Percentiles rank a stretch among this genome's conserved stretches.
These are phyloP conservation scores for Promerops cafer DNA, from an alignment of 2,113 vertebrate genomes.

Conservation along the genomic window DNA sequence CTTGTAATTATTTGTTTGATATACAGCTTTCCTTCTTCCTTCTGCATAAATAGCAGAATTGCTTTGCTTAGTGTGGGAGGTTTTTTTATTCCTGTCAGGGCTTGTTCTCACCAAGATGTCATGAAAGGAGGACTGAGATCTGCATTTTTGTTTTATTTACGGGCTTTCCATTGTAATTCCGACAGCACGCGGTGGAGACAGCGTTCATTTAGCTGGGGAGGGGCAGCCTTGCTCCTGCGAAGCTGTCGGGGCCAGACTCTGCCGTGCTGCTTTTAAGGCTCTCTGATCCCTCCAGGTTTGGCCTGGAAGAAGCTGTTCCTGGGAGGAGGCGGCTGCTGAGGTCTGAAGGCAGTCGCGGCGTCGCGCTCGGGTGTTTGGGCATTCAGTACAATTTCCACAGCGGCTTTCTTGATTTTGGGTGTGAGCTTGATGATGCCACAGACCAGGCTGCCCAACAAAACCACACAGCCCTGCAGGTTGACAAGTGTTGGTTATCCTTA, in stretches of 20 bases:
- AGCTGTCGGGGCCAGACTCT: neutral
- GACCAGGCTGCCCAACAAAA: neutral
- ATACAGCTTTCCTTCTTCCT: conserved; percentile 53
- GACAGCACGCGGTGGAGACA: neutral
- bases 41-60: conserved; percentile 31
- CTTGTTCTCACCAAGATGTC: conserved; percentile 37
- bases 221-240: neutral
- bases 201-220: neutral
- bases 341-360: accelerated
- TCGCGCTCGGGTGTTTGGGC: accelerated
- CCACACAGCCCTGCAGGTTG: neutral
- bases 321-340: neutral
- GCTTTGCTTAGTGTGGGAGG: conserved; percentile 38
- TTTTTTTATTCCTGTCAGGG: conserved; percentile 24
- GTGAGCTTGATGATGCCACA: neutral
- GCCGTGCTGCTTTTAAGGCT: neutral
- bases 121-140: conserved; percentile 24
- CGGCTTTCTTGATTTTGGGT: neutral
- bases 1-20: conserved; percentile 62
- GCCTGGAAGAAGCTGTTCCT: neutral
- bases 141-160: conserved; percentile 40
- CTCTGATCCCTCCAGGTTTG: neutral
- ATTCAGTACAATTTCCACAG: neutral
- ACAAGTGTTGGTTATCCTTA: neutral
- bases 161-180: conserved; percentile 8